A percentile compares a stretch with the other conserved stretches of the same genome.
Evolutionary conservation across 2,113 vertebrate species (phyloP).

Genomic region (Triplophysa dalaica): DNA sequence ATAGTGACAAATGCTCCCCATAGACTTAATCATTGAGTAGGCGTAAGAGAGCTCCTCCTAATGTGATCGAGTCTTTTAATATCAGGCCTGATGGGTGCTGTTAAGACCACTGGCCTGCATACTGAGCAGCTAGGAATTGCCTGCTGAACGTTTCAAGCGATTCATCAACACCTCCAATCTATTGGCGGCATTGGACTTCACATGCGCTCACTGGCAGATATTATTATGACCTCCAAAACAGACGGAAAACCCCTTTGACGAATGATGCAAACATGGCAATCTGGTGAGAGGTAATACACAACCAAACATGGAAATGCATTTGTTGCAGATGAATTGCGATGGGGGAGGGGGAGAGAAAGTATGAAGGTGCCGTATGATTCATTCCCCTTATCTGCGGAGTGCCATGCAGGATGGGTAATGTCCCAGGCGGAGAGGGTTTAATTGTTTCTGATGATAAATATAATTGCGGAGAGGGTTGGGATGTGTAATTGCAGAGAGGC

Average conservation of each 20-base stretch:
- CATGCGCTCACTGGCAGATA: conserved; percentile 59
- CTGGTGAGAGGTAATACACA: conserved; percentile 70
- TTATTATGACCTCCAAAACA: conserved; percentile 69
- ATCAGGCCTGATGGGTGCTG: conserved; percentile 70
- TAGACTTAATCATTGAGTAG: conserved; percentile 72
- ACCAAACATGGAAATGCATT: conserved; percentile 70
- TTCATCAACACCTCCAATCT: conserved; percentile 78
- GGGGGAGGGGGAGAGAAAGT: conserved; percentile 42
- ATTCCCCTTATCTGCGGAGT: conserved; percentile 57
- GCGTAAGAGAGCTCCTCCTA: conserved; percentile 68
- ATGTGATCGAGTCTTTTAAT: conserved; percentile 79
- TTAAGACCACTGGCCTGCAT: conserved; percentile 76
- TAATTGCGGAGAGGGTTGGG: conserved; percentile 49
- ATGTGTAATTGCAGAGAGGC: conserved; percentile 48
- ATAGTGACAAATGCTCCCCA: conserved; percentile 70
- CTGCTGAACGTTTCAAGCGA: conserved; percentile 72
- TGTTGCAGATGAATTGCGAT: conserved; percentile 55
- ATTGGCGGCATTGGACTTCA: conserved; percentile 54
- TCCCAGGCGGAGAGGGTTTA: conserved; percentile 46
- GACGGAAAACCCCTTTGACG: conserved; percentile 60
- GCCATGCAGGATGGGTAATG: conserved; percentile 52
- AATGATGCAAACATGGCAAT: conserved; percentile 70
- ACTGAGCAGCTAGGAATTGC: conserved; percentile 79
- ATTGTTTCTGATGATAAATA: conserved; percentile 58
- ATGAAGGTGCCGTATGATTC: conserved; percentile 53